Percentiles rank a stretch among this genome's conserved stretches.
phyloP scores from a whole-genome alignment of 1,140 invertebrate genomes.

The Coenobita brevimanus region DNA sequence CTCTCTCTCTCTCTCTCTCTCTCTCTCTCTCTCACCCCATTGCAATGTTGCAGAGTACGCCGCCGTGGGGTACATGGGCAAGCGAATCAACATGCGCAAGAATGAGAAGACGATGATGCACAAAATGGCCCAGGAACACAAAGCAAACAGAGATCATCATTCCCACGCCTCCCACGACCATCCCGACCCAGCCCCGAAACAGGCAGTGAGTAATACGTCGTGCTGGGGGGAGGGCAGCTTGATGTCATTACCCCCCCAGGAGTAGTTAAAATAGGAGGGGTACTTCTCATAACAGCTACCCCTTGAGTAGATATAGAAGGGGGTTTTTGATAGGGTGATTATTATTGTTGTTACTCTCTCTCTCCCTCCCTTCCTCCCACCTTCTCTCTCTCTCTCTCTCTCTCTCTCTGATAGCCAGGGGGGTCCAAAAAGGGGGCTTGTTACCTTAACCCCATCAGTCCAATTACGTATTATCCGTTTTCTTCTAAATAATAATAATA shows the following conservation, averaged over 20 bases:
- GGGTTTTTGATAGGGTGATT: neutral
- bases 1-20: neutral
- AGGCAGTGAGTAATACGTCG: slow-evolving; percentile 80
- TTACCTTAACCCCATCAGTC: neutral
- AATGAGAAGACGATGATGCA: slow-evolving; percentile 89
- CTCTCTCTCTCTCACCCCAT: neutral
- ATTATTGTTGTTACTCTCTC: slow-evolving; percentile 20
- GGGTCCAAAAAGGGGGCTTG: too few relatives aligned
- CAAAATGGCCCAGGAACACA: slow-evolving; percentile 92
- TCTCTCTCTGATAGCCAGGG: too few relatives aligned
- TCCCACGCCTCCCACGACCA: slow-evolving; percentile 75
- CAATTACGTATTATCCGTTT: neutral
- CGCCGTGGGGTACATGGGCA: slow-evolving; percentile 95
- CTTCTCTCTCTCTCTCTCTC: neutral
- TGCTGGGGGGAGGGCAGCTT: too few relatives aligned
- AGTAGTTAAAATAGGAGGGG: too few relatives aligned
- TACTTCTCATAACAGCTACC: too few relatives aligned
- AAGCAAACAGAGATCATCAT: slow-evolving; percentile 72
- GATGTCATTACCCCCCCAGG: too few relatives aligned
- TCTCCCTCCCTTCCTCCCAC: neutral
- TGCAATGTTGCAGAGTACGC: slow-evolving; percentile 86
- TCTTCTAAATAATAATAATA: slow-evolving; percentile 4
- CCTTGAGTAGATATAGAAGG: neutral
- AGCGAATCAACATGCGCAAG: slow-evolving; percentile 95
- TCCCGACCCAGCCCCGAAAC: slow-evolving; percentile 82